Evolutionary conservation across 2,888 invertebrate species (phyloP).

Genomic region (Drosophila fulvimacula): DNA sequence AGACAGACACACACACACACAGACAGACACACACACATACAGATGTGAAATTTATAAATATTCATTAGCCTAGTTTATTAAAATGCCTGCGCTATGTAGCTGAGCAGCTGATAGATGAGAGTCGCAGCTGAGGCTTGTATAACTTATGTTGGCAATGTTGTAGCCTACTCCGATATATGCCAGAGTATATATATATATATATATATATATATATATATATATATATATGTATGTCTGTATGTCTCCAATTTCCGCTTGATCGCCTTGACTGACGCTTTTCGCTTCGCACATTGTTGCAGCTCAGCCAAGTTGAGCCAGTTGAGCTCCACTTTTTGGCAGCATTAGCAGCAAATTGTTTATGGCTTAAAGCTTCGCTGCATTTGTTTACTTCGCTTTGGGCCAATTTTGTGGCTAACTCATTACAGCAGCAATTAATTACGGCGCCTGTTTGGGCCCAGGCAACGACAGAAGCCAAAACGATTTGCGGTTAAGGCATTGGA

Average conservation of each 20-base stretch:
- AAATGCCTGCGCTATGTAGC: constrained; percentile 47
- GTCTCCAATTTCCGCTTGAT: constrained; percentile 54
- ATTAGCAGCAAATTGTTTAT: background rate
- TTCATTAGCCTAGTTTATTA: constrained; percentile 75
- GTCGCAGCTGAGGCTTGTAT: constrained; percentile 17
- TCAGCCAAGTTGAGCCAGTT: constrained; percentile 6
- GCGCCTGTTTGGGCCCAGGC: background rate
- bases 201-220: background rate
- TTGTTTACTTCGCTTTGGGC: constrained; percentile 1
- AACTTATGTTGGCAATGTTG: constrained; percentile 36
- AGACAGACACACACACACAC: background rate
- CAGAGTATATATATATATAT: background rate
- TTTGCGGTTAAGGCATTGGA: constrained; percentile 5
- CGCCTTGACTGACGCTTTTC: constrained; percentile 33
- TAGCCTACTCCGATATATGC: background rate
- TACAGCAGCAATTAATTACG: constrained; percentile 12
- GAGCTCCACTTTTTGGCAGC: background rate
- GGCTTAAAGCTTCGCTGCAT: background rate
- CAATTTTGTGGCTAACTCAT: constrained; percentile 5
- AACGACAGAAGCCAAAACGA: constrained; percentile 1
- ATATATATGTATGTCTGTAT: background rate
- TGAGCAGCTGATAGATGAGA: constrained; percentile 22
- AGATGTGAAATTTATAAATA: constrained; percentile 58
- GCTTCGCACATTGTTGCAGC: constrained; percentile 20
- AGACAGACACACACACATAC: background rate